Base-by-base conservation (phyloP, 2,797 vertebrate species). In the Cyclura pinguis region DNA sequence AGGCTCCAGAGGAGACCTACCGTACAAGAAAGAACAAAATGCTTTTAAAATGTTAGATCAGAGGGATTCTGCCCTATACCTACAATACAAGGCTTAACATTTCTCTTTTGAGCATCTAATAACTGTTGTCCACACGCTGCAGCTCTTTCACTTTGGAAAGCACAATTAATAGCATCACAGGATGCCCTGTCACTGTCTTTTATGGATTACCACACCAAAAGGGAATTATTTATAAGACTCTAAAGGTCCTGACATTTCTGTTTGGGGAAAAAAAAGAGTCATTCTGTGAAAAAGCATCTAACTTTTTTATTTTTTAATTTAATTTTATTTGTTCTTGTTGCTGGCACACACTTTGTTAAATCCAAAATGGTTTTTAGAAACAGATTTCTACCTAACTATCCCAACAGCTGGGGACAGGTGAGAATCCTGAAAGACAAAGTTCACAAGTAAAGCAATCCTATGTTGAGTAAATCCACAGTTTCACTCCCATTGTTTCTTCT, bases 241-340 rank as follows among this genome's bases (percentile, higher is more conserved):
- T 74, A 93, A 94, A 95, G 85, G 92, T 93, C 91, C 69, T 92
- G 2, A 2, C 20, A 80, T 93, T 94, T 93, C 42, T 90, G 86
- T 89, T 86, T 90, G 27, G 47, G 38, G 81, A 91, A 64, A 62
- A 59, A 4, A 10, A 29, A 69, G 85, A 93, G 16, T 64, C 88
- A 73, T 55, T 88, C 84, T 92, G 88, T 88, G 47, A 86, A 42
- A 6, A 93, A 5, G 0, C 82, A 64, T 94, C 94, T 90, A 78
- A 64, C 12, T 78, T 92, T 78, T 0, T 1, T 14, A 90, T 76
- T 1, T 10, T 64, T 27, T 81, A 59, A 4, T 35, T 69, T 50
- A 47, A 47, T 47, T 47, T 47, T 3, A 47, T 47, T 50, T 85
- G n/a, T 74, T 84, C 38, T 20, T 50, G 67, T 42, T 77, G 69